Conservation (phyloP, 2,888 invertebrate species). For the Hirtodrosophila duncani region DNA sequence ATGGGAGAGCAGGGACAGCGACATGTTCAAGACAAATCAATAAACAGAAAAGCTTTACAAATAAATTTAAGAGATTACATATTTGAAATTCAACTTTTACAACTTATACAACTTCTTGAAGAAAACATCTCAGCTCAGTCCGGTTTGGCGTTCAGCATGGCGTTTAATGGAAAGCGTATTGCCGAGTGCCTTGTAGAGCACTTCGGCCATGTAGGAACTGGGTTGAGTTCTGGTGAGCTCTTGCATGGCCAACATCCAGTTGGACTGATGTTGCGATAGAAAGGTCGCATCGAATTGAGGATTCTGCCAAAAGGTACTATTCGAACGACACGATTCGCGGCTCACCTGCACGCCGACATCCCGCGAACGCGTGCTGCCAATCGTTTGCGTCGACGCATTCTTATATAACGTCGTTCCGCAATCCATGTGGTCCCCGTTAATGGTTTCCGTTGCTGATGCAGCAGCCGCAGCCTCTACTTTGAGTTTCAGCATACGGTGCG, state of each 20-base stretch:
- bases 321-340: neutral
- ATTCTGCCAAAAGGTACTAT: conserved; percentile 27
- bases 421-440: neutral
- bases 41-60: neutral
- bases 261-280: conserved; percentile 36
- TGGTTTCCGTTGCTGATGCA: neutral
- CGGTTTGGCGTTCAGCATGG: neutral
- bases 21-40: too few species aligned
- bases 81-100: conserved; percentile 1
- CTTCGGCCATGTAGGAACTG: conserved; percentile 15
- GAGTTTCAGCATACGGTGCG: conserved; percentile 26
- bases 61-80: conserved; percentile 8
- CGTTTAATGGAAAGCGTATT: conserved; percentile 26
- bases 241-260: conserved; percentile 35
- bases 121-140: neutral
- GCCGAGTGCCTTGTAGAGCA: conserved; percentile 22
- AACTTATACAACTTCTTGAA: too few species aligned
- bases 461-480: conserved; percentile 15
- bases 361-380: neutral
- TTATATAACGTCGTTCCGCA: conserved; percentile 20
- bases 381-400: conserved; percentile 35
- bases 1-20: too few species aligned
- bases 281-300: conserved; percentile 15
- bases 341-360: conserved; percentile 25
- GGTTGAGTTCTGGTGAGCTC: conserved; percentile 23